These are phyloP conservation scores for Orthonyx spaldingii DNA, from an alignment of 2,113 vertebrate genomes.

Conservation along the genomic window DNA sequence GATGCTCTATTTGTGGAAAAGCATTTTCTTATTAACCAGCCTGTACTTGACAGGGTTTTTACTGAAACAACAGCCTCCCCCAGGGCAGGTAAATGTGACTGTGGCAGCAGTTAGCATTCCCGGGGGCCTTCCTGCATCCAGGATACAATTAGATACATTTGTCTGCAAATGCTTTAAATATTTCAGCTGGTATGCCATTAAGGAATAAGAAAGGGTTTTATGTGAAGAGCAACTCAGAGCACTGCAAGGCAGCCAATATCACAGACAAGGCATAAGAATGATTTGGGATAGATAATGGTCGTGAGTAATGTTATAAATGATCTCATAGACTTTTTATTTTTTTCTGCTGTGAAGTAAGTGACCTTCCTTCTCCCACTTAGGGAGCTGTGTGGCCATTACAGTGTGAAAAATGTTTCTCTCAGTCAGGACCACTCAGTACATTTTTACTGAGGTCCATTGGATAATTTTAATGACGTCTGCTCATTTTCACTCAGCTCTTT, in stretches of 20 bases:
- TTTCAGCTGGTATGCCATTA: conserved; percentile 59
- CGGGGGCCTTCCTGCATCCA: neutral
- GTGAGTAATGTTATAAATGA: conserved; percentile 66
- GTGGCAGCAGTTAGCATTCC: conserved; percentile 7
- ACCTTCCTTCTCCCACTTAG: conserved; percentile 47
- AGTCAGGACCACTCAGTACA: conserved; percentile 5
- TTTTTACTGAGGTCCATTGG: conserved; percentile 14
- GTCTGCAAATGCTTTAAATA: conserved; percentile 64
- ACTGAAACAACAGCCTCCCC: conserved; percentile 21
- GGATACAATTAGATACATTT: conserved; percentile 51
- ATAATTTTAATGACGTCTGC: conserved; percentile 26
- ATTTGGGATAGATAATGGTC: conserved; percentile 61
- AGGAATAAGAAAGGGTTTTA: conserved; percentile 51
- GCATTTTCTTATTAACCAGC: conserved; percentile 33
- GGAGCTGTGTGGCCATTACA: conserved; percentile 26
- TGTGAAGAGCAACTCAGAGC: conserved; percentile 33
- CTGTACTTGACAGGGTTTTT: conserved; percentile 9
- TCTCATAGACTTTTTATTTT: conserved; percentile 45
- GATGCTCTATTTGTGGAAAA: neutral
- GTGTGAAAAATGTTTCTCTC: conserved; percentile 46
- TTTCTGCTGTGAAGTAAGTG: conserved; percentile 45
- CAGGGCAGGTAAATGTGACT: conserved; percentile 47
- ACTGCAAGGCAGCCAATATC: conserved; percentile 50
- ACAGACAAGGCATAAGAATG: conserved; percentile 54
- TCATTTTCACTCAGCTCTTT: conserved; percentile 19